Evolutionary conservation across 2,797 vertebrate species (phyloP), one percentile per base, ranked within the genome.

Genomic region (Chelon auratus): DNA sequence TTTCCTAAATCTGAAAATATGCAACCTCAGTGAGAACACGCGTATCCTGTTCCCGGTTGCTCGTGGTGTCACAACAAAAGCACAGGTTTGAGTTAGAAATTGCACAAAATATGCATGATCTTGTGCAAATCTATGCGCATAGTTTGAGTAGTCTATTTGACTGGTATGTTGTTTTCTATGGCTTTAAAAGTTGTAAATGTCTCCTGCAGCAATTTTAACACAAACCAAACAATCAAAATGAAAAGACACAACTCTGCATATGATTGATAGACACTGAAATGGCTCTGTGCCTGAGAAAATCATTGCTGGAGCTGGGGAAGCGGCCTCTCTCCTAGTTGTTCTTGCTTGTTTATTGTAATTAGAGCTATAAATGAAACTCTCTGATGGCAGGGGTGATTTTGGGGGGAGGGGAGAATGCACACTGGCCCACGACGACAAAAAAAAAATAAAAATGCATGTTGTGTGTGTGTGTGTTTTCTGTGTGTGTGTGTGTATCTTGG

Each of bases 331-430:
- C 42, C 62, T 62, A 1, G 55, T 61, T 84, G 51, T 85, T 88
- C 60, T 78, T 48, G 61, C 59, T 80, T 87, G 83, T 90, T 91
- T 91, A 77, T 90, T 92, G 69, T 85, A 91, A 90, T 88, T 87
- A 84, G 80, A 87, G 85, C 80, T 85, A 75, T 81, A 89, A 84
- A 88, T 86, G 82, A 90, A 87, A 72, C 69, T 78, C 63, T 73
- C 60, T 69, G 71, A 72, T 80, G 62, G 50, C 15, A 51, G 10
- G 30, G 2, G 26, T 40, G 10, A 11, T 40, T 14, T 17, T 7
- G 17, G 65, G 84, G 86, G 79, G 72, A 71, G 58, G 81, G 87
- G 72, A 80, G 77, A 88, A 77, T 70, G 68, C 81, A 59, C 59
- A 62, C 18, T 51, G 63, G 66, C 45, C 43, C 65, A 84, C 79